Evolutionary conservation across 2,888 invertebrate species (phyloP).

Genomic region (Acronicta aceris): DNA sequence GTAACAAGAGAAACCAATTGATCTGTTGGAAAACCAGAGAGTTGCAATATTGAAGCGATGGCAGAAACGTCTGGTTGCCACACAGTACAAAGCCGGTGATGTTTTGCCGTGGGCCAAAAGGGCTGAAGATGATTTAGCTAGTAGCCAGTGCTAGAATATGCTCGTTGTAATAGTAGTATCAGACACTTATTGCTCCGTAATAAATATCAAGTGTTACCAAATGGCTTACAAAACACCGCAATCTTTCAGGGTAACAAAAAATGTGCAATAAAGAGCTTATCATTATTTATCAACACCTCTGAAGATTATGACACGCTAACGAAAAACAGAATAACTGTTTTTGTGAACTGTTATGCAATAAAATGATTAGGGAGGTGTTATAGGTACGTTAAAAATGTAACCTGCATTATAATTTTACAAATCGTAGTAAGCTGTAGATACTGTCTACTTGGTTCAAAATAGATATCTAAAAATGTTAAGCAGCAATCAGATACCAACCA

Average conservation of each 20-base stretch:
- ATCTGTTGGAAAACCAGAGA: not conserved
- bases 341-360: not conserved
- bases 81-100: not conserved
- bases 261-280: slow-evolving; percentile 23
- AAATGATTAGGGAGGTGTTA: not conserved
- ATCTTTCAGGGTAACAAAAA: slow-evolving; percentile 21
- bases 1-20: not conserved
- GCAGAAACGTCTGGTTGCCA: not conserved
- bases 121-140: not conserved
- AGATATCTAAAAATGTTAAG: not conserved
- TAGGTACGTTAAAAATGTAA: too few relatives aligned
- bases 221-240: slow-evolving; percentile 19
- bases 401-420: not conserved
- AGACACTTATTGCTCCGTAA: slow-evolving; percentile 18
- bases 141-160: slow-evolving; percentile 3
- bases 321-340: slow-evolving; percentile 3
- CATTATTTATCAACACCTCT: slow-evolving; percentile 17
- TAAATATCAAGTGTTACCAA: slow-evolving; percentile 12
- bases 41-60: not conserved
- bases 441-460: too few relatives aligned
- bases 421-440: not conserved
- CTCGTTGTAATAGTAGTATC: slow-evolving; percentile 17
- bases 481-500: not conserved
- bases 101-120: not conserved
- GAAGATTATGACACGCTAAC: slow-evolving; percentile 2